Evolutionary conservation across 2,888 invertebrate genomes (phyloP).

Genomic region (Drosophila antonietae): DNA sequence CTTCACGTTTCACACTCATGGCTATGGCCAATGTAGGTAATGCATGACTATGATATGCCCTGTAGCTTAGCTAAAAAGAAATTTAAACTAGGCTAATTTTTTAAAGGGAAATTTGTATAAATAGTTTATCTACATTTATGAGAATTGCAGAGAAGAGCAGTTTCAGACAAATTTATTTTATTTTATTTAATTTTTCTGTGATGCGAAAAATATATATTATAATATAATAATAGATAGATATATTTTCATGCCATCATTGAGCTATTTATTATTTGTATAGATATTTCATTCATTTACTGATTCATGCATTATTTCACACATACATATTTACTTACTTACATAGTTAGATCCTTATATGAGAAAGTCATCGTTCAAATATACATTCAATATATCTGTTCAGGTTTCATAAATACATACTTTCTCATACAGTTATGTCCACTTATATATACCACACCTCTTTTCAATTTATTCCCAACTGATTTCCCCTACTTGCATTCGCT

Average conservation of each 20-base stretch:
- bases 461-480: too few species aligned
- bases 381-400: too few species aligned
- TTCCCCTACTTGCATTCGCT: too few species aligned
- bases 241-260: background rate
- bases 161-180: background rate
- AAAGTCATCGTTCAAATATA: background rate
- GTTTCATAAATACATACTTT: background rate
- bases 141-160: background rate
- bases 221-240: too few species aligned
- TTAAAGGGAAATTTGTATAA: background rate
- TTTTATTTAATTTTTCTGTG: background rate
- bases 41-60: constrained; percentile 8
- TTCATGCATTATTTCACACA: background rate
- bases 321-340: background rate
- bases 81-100: too few species aligned
- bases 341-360: background rate
- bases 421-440: background rate
- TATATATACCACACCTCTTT: background rate
- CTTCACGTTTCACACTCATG: constrained; percentile 14
- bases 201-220: background rate
- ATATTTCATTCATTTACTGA: background rate
- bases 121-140: background rate
- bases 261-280: background rate
- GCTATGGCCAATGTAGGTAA: background rate
- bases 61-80: background rate